These are phyloP conservation scores for Himalopsyche kuldschensis DNA, from an alignment of 2,888 invertebrate species.

Conservation along the genomic window DNA sequence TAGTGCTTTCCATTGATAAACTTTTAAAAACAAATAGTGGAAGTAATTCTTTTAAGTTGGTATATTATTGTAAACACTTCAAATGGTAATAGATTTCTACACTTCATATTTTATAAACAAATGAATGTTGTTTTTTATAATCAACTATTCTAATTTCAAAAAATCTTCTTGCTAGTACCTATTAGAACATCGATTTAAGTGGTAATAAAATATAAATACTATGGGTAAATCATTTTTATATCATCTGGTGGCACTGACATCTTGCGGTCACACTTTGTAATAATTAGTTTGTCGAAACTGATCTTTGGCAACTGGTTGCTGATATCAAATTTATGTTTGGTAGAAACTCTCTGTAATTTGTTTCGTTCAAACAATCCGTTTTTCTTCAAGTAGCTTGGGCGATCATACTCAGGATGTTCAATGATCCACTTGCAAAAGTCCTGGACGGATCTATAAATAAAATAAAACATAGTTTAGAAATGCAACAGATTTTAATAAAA, in stretches of 20 bases:
- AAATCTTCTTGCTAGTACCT: no score
- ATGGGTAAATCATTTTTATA: constrained; percentile 23
- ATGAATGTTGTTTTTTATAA: no score
- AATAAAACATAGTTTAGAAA: background rate
- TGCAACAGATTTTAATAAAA: background rate
- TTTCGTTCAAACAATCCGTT: constrained; percentile 58
- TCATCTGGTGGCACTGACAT: constrained; percentile 28
- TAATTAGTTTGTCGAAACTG: constrained; percentile 19
- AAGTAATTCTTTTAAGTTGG: no score
- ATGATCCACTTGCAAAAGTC: constrained; percentile 62
- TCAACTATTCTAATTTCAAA: no score
- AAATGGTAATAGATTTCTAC: no score
- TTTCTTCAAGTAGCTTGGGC: constrained; percentile 58
- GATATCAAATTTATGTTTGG: constrained; percentile 21
- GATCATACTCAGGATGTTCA: constrained; percentile 57
- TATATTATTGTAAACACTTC: no score
- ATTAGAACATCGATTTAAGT: no score
- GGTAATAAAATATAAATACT: background rate
- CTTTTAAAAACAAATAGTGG: no score
- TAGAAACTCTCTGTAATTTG: constrained; percentile 44
- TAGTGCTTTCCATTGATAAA: no score
- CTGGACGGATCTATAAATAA: constrained; percentile 56
- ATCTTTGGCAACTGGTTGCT: constrained; percentile 28
- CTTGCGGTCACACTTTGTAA: background rate
- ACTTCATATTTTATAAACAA: no score